Evolutionary conservation across 2,113 vertebrate species (phyloP), one percentile per base, ranked within the genome.

Genomic region (Tenebrosternarchus preto): DNA sequence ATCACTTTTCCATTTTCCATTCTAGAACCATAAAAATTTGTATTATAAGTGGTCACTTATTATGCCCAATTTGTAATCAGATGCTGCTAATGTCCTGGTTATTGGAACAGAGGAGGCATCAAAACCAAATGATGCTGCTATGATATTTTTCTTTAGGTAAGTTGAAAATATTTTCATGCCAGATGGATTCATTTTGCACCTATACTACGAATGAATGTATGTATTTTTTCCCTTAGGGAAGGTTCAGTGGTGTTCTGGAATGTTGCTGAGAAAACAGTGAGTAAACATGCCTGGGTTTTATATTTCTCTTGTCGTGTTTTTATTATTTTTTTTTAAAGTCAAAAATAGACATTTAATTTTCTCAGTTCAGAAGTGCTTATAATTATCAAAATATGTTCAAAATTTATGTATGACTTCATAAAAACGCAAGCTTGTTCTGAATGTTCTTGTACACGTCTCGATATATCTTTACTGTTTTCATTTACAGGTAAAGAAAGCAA

Each of bases 211-310:
- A 39, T 39, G 25, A n/a, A n/a, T n/a, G n/a, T n/a, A n/a, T n/a
- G n/a, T n/a, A n/a, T 29, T 82, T 79, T 79, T 11, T 17, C 16
- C 83, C 91, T 86, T 88, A 99, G 98, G 90, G 97, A 98, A 92
- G 98, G 97, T 33, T 96, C 96, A 29, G 95, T 96, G 80, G 94
- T 98, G 83, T 99, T 98, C 93, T 99, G 97, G 97, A 99, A 99
- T 78, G 95, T 98, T 84, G 95, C 95, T 84, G 96, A 97, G 67
- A 97, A 94, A 92, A 96, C 91, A 77, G 98, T 98, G 90, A 93
- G 92, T 91, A 60, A 67, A 67, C 24, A 6, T 67, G 8, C n/a
- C 24, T n/a, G 27, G n/a, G 4, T 36, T 36, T 9, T 31, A 25
- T 75, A 1, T 33, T 53, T 76, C 15, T 67, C n/a, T n/a, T n/a